Conservation (phyloP, 2,113 vertebrate species). For the Maccullochella peelii region DNA sequence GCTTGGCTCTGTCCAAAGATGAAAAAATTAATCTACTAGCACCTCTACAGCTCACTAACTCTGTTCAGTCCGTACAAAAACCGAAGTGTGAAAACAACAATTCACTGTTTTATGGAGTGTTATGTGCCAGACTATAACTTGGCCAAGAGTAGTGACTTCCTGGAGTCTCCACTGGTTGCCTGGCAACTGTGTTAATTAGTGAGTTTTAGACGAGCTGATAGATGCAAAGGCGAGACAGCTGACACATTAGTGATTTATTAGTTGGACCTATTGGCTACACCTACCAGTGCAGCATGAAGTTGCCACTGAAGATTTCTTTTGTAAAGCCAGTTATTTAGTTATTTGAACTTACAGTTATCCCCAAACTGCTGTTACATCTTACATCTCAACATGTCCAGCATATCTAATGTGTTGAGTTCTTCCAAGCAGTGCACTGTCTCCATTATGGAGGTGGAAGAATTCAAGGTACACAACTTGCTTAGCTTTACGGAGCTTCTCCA, state of each 20-base stretch:
- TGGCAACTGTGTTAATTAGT: constrained; percentile 25
- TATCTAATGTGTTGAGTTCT: neutral
- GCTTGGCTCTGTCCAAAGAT: neutral
- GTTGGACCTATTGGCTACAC: neutral
- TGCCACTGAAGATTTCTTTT: neutral
- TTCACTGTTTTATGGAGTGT: neutral
- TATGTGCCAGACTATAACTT: neutral
- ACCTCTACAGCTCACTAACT: neutral
- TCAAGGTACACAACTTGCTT: constrained; percentile 2
- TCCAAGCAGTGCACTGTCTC: neutral
- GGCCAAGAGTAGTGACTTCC: neutral
- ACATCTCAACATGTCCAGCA: neutral
- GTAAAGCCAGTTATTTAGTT: neutral
- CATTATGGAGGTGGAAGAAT: neutral
- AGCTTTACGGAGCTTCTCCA: constrained; percentile 26
- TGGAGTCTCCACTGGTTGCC: constrained; percentile 4
- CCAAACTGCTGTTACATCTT: constrained; percentile 4
- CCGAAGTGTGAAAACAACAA: neutral
- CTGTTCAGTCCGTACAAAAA: neutral
- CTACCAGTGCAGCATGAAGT: neutral
- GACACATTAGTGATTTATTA: constrained; percentile 1
- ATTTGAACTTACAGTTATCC: neutral
- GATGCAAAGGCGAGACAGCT: constrained; percentile 1
- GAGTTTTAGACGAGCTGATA: neutral
- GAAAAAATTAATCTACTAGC: too few species aligned